Percentiles rank a stretch among this genome's conserved stretches.
These are phyloP conservation scores for Coelopa pilipes DNA, from an alignment of 2,888 invertebrate species.

Conservation along the genomic window DNA sequence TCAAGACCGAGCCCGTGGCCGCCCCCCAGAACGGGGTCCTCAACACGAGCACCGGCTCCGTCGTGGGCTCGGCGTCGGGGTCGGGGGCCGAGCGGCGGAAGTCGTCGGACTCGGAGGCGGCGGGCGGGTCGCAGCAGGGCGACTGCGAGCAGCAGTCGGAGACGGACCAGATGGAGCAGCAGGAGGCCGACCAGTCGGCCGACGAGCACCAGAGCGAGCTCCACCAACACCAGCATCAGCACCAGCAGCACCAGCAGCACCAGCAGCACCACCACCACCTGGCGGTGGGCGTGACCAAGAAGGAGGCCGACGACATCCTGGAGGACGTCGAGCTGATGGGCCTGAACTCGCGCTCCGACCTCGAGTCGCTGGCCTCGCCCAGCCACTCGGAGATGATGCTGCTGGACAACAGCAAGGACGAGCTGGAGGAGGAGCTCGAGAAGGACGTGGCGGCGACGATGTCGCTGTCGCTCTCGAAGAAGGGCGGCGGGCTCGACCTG, in stretches of 20 bases:
- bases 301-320: slow-evolving; percentile 62
- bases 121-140: slow-evolving; percentile 41
- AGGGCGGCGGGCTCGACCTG: slow-evolving; percentile 76
- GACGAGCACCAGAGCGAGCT: slow-evolving; percentile 35
- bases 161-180: slow-evolving; percentile 39
- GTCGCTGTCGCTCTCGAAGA: slow-evolving; percentile 66
- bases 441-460: slow-evolving; percentile 47
- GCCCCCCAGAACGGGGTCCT: slow-evolving; percentile 58
- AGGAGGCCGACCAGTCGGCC: not conserved
- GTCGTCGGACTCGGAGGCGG: slow-evolving; percentile 56
- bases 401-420: slow-evolving; percentile 73
- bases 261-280: slow-evolving; percentile 31
- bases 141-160: slow-evolving; percentile 42
- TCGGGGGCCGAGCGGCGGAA: slow-evolving; percentile 52
- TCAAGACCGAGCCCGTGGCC: slow-evolving; percentile 66
- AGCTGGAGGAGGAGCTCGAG: slow-evolving; percentile 71
- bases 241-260: too few species aligned
- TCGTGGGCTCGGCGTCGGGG: slow-evolving; percentile 34
- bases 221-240: slow-evolving; percentile 9
- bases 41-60: slow-evolving; percentile 49
- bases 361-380: slow-evolving; percentile 71
- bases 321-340: slow-evolving; percentile 64
- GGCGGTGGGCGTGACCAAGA: slow-evolving; percentile 57
- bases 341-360: slow-evolving; percentile 63
- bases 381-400: slow-evolving; percentile 68